phyloP scores from a whole-genome alignment of 1,140 invertebrate species.

The Mamestra configurata region DNA sequence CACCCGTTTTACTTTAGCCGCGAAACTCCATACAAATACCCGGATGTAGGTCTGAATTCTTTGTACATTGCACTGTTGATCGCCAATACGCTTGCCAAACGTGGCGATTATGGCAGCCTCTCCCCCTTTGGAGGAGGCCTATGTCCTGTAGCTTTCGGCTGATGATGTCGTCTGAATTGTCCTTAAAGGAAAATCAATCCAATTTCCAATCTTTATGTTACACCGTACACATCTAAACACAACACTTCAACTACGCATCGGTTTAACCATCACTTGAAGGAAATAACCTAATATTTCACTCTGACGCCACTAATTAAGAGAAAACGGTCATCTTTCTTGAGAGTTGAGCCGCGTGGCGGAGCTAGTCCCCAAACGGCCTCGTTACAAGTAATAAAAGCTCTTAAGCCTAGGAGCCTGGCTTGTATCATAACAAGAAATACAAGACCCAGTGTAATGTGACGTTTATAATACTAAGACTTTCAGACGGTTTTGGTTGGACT shows the following conservation, averaged over 20 bases:
- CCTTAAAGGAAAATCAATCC: background rate
- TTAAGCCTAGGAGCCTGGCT: background rate
- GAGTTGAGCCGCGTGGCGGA: background rate
- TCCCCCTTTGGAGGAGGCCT: no score
- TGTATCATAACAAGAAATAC: background rate
- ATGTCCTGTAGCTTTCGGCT: no score
- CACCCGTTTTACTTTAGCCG: no score
- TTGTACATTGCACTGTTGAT: no score
- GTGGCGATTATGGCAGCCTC: no score
- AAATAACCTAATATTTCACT: background rate
- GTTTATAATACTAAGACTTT: background rate
- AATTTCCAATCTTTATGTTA: no score
- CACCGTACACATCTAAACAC: no score
- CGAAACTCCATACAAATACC: no score
- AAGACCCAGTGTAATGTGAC: background rate
- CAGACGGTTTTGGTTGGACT: background rate
- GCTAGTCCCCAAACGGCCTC: conserved; percentile 5
- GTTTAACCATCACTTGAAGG: background rate
- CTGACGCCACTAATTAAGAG: background rate
- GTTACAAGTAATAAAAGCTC: conserved; percentile 7
- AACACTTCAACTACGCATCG: background rate
- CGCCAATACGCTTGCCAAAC: no score
- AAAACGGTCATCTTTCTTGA: background rate
- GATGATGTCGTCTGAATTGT: no score
- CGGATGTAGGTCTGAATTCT: no score